phyloP scores from a whole-genome alignment of 2,797 vertebrate species.

The Peromyscus eremicus region DNA sequence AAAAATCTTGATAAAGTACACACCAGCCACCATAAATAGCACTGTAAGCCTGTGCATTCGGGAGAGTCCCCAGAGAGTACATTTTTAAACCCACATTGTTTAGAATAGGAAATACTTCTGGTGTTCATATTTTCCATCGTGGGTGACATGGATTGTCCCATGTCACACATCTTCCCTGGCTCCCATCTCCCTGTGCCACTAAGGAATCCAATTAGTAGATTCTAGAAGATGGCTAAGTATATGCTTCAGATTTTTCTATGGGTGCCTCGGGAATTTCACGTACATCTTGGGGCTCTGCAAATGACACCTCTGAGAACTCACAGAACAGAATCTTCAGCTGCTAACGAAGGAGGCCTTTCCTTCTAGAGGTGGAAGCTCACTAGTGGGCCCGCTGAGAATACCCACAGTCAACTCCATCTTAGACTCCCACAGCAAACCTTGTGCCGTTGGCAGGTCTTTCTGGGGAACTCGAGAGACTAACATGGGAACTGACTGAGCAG shows the following conservation, averaged over 20 bases:
- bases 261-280: constrained; percentile 82
- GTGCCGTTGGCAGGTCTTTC: constrained; percentile 71
- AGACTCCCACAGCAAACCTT: constrained; percentile 85
- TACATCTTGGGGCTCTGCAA: constrained; percentile 81
- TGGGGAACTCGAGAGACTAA: constrained; percentile 77
- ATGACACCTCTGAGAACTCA: constrained; percentile 82
- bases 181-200: constrained; percentile 82
- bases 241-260: constrained; percentile 76
- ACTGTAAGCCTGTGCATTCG: constrained; percentile 82
- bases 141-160: constrained; percentile 66
- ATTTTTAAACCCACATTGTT: constrained; percentile 90
- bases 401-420: constrained; percentile 64
- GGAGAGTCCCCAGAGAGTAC: constrained; percentile 85
- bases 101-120: constrained; percentile 89
- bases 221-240: constrained; percentile 77
- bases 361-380: constrained; percentile 5
- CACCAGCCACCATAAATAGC: constrained; percentile 88
- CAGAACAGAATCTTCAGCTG: constrained; percentile 71
- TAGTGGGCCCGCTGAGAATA: constrained; percentile 39
- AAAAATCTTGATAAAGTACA: constrained; percentile 87
- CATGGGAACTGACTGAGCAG: constrained; percentile 64
- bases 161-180: constrained; percentile 67
- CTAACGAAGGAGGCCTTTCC: constrained; percentile 86
- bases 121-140: constrained; percentile 87
- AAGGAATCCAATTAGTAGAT: constrained; percentile 77